Evolutionary conservation across 2,797 vertebrate genomes (phyloP), one percentile per base, ranked within the genome.

Genomic region (Pangasius mekongensis): DNA sequence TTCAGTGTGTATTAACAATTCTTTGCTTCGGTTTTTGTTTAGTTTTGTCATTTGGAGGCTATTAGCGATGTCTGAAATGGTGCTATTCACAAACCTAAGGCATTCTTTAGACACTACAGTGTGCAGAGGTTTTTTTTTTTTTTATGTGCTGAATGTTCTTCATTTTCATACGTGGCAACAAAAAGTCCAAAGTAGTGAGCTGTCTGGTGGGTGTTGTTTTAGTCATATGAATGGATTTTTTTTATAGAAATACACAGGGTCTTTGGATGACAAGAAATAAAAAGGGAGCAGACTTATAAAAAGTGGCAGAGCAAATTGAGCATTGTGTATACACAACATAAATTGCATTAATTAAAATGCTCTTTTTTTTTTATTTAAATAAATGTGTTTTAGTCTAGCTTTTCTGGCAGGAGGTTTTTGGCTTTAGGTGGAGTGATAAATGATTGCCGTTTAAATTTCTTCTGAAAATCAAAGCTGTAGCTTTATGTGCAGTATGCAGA

Each of bases 391-490:
- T 5, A 36, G 52, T 58, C 30, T 24, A 13, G 20, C n/a, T 1
- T n/a, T 2, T 78, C 14, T 54, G 47, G 14, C 30, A 58, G 30
- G 18, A 33, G 49, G 10, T 9, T 14, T 66, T 56, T n/a, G 14
- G 69, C 33, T 64, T 47, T 14, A 62, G 56, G 9, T 20, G 24
- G 36, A 30, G 73, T 49, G 43, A 66, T 27, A 11, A 36, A 80
- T 54, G 85, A 20, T 33, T 64, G n/a, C n/a, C 30, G 22, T 62
- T 18, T 85, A 30, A 47, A 76, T 71, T 58, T 36, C 20, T 71
- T 81, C 16, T 43, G 18, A 66, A 30, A 27, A 33, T 81, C 36
- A 74, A 62, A 87, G 66, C 71, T 69, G 66, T 77, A 33, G 83
- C n/a, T 66, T 86, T 69, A 81, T 33, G 11, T 66, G 60, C 33